Evolutionary conservation across 2,113 vertebrate species (phyloP), one percentile per base, ranked within the genome.

Genomic region (Lonchura striata): DNA sequence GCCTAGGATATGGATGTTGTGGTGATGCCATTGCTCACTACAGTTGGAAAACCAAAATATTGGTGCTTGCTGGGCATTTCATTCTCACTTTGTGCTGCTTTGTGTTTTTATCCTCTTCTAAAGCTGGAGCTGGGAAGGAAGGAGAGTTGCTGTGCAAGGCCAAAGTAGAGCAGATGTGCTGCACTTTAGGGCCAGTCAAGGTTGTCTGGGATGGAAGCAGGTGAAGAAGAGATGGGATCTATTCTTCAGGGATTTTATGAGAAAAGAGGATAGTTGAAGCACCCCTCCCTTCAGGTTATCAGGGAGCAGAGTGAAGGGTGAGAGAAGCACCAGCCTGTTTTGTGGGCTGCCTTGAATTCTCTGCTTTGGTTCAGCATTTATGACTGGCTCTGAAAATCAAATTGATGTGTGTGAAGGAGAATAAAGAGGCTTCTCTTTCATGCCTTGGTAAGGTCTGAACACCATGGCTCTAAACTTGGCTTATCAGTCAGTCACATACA

Each of bases 151-250:
- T 46, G 37, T 31, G 28, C n/a, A 21, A 41, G 52, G 35, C 46
- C 18, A 17, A 4, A 19, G 50, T 3, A 77, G n/a, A 77, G 50
- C 46, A 39, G 35, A 35, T n/a, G 2, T 6, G 13, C 70, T 82
- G 37, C 22, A 3, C 33, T 77, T 13, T 24, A 46, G 50, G 31
- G 61, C 6, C 1, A 2, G 0, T 12, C 0, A 9, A 46, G 65
- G 47, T 54, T 52, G 20, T 59, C 37, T 75, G 91, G 16, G 25
- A 9, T 56, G 68, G 54, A 83, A 68, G 14, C 74, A 79, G 39
- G 11, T 65, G 53, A 74, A 53, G 65, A 75, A 47, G 75, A 84
- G 60, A 9, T 52, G 31, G 6, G 11, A 42, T 65, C 24, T 1
- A 3, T 72, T 25, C 41, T 60, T 66, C 37, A 22, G 44, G 21